Percentiles rank a stretch among this genome's conserved stretches.
Evolutionary conservation across 2,888 invertebrate genomes (phyloP).

Genomic region (Callimorpha dominula): DNA sequence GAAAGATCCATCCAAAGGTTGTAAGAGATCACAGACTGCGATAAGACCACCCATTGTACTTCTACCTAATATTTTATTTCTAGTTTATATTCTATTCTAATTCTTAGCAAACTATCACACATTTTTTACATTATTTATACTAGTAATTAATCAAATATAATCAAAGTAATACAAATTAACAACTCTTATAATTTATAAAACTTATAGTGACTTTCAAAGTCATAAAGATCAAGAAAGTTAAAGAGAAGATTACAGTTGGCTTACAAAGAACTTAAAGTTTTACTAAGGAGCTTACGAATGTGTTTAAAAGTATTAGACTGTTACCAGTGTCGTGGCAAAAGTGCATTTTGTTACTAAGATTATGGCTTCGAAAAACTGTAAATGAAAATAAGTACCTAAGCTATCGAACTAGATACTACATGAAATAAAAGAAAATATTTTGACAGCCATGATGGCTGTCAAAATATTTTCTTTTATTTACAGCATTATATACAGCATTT

Average conservation of each 20-base stretch:
- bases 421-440: background rate
- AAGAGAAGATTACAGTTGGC: background rate
- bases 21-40: too few species aligned
- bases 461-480: too few species aligned
- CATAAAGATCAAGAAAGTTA: constrained; percentile 8
- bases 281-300: constrained; percentile 8
- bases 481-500: too few species aligned
- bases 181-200: background rate
- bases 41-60: too few species aligned
- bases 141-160: too few species aligned
- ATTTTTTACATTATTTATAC: too few species aligned
- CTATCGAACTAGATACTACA: background rate
- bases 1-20: too few species aligned
- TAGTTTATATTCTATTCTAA: too few species aligned
- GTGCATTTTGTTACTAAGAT: background rate
- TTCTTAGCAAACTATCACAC: too few species aligned
- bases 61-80: too few species aligned
- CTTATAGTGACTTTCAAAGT: background rate
- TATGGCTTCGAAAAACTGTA: background rate
- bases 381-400: background rate
- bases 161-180: background rate
- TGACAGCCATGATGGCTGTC: too few species aligned
- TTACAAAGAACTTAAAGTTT: constrained; percentile 7
- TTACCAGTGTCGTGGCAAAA: constrained; percentile 1
- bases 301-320: background rate